Evolutionary conservation across 1,140 invertebrate species (phyloP), one percentile per base, ranked within the genome.

Genomic region (Papilio aristodemus): DNA sequence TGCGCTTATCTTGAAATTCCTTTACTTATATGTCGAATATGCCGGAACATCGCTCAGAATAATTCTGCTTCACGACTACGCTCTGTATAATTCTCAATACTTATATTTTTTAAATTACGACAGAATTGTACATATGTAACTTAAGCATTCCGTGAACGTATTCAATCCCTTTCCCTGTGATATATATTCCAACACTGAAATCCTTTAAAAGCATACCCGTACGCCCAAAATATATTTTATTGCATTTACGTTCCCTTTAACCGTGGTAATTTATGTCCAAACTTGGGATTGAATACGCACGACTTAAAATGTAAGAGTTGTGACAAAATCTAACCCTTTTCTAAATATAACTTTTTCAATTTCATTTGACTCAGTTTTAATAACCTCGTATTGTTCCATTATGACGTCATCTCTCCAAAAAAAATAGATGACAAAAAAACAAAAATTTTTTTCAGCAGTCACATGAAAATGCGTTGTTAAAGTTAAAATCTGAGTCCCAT

Each of bases 201-300:
- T 64, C 62, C 59, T 64, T 64, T 64, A 43, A 64, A 64, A 17
- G 62, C 39, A 43, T 19, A 64, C 62, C 62, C 62, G 14, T 22
- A 43, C 38, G 38, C 38, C 62, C 43, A 64, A 64, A 64, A 64
- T 64, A 64, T 64, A 64, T 64, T 64, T 64, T 64, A 64, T 64
- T 43, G 38, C 62, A 43, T 38, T 64, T 64, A 64, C 62, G 62
- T 64, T 64, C 25, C 62, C 38, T 64, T 63, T 43, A 43, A 43
- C 62, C 11, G 62, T 43, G n/a, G 62, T 43, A 64, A 64, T 64
- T 64, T 64, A 64, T 64, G 62, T 64, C 62, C 22, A 39, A 43
- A 63, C 11, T 43, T 41, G 22, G 62, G 62, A 64, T 41, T 43
- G 38, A 25, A 43, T 41, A 13, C 9, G 25, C 25, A 22, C 25